Percentiles rank a stretch among this genome's conserved stretches.
phyloP scores from a whole-genome alignment of 2,888 invertebrate genomes.

The Trachelus tabidus region DNA sequence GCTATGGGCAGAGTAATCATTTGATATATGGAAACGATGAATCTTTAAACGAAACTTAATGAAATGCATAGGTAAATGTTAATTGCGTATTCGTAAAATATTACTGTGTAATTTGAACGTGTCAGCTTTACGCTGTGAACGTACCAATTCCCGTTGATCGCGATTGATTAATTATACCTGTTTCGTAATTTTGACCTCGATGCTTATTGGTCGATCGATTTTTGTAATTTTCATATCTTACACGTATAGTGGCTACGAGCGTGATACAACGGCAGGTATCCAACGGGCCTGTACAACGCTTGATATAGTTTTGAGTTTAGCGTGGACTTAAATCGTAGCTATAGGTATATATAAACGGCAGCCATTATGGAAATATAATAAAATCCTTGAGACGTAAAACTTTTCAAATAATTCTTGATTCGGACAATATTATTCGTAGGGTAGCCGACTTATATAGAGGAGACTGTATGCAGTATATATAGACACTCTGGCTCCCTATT shows the following conservation, averaged over 20 bases:
- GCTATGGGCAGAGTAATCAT: background rate
- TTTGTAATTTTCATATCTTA: background rate
- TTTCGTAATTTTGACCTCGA: background rate
- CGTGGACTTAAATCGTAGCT: background rate
- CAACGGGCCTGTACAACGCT: background rate
- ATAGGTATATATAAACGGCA: background rate
- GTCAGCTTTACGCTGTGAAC: background rate
- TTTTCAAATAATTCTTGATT: slow-evolving; percentile 23
- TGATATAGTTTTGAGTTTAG: background rate
- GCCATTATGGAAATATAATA: slow-evolving; percentile 19
- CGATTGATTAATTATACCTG: background rate
- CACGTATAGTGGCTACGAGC: background rate
- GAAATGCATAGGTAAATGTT: background rate
- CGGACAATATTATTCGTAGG: slow-evolving; percentile 13
- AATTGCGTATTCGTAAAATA: background rate
- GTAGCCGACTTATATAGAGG: background rate
- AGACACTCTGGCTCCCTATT: background rate
- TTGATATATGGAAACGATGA: background rate
- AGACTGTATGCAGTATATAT: background rate
- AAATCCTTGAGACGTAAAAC: slow-evolving; percentile 17
- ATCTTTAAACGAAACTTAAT: background rate
- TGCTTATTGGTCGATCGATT: background rate
- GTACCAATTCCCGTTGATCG: background rate
- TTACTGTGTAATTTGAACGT: background rate
- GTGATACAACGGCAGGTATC: background rate